Conservation (phyloP, 35 echinoderm and acorn worm species). For the Stichopus chloronotus region DNA sequence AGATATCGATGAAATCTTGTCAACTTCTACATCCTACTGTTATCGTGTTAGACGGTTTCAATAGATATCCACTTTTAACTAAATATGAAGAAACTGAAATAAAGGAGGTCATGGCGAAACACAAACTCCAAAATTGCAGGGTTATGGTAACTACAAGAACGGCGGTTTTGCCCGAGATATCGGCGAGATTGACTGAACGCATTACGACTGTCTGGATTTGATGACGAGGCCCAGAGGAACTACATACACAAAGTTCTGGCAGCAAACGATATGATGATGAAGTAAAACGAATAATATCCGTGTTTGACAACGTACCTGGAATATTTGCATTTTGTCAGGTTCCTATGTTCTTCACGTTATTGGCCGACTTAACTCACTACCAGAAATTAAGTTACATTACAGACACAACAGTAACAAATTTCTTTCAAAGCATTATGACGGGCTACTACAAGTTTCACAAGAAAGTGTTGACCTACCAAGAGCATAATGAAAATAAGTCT, state of each 20-base stretch:
- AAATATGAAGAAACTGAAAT: conserved; percentile 5
- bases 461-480: background rate
- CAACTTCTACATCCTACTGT: background rate
- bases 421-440: background rate
- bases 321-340: conserved; percentile 40
- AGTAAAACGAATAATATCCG: background rate
- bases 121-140: background rate
- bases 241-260: conserved; percentile 6
- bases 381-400: background rate
- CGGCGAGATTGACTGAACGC: background rate
- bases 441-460: background rate
- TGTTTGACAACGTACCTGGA: background rate
- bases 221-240: background rate
- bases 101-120: background rate
- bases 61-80: background rate
- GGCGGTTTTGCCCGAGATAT: background rate
- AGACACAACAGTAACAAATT: background rate
- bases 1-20: background rate
- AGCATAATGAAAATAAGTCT: background rate
- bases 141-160: background rate
- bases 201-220: conserved; percentile 22
- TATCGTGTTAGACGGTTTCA: background rate
- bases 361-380: background rate
- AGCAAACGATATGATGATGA: background rate
- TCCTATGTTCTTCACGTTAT: conserved; percentile 11